Conservation (phyloP, 2,888 invertebrate genomes). For the Lasioglossum oenotherae region DNA sequence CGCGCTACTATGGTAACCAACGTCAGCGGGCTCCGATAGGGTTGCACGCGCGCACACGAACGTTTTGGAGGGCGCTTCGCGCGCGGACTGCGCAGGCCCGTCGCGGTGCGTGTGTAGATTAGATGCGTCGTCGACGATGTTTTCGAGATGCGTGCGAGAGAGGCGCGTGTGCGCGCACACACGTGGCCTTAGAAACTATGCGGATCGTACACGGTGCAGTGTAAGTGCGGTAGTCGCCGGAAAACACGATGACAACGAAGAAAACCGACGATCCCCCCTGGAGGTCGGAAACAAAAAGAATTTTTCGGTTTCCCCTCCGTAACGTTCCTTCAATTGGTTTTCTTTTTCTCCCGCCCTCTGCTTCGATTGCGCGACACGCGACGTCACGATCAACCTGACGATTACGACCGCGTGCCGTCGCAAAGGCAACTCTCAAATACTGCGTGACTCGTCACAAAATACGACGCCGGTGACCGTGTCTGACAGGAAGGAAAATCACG, state of each 20-base stretch:
- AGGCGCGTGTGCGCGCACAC: slow-evolving; percentile 40
- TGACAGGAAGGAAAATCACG: slow-evolving; percentile 74
- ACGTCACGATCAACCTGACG: slow-evolving; percentile 33
- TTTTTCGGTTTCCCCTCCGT: slow-evolving; percentile 32
- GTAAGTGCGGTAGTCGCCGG: slow-evolving; percentile 11
- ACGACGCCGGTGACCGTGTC: slow-evolving; percentile 63
- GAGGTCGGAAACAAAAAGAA: slow-evolving; percentile 5
- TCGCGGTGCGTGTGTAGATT: not conserved
- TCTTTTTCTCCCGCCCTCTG: not conserved
- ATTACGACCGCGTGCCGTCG: slow-evolving; percentile 46
- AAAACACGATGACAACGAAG: slow-evolving; percentile 21
- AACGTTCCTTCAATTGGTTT: slow-evolving; percentile 33
- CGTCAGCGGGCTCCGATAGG: slow-evolving; percentile 57
- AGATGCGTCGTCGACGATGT: slow-evolving; percentile 26
- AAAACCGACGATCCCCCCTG: not conserved
- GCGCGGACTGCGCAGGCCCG: slow-evolving; percentile 31
- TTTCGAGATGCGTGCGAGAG: slow-evolving; percentile 24
- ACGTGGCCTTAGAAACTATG: slow-evolving; percentile 40
- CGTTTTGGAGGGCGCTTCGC: slow-evolving; percentile 55
- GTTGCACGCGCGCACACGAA: slow-evolving; percentile 56
- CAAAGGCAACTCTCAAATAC: slow-evolving; percentile 43
- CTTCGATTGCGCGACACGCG: slow-evolving; percentile 37
- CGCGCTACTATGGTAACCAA: slow-evolving; percentile 78
- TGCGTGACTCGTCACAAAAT: slow-evolving; percentile 67
- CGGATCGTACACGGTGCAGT: slow-evolving; percentile 13